These are phyloP conservation scores for Nephrotoma flavescens DNA, from an alignment of 2,888 invertebrate species.

Conservation along the genomic window DNA sequence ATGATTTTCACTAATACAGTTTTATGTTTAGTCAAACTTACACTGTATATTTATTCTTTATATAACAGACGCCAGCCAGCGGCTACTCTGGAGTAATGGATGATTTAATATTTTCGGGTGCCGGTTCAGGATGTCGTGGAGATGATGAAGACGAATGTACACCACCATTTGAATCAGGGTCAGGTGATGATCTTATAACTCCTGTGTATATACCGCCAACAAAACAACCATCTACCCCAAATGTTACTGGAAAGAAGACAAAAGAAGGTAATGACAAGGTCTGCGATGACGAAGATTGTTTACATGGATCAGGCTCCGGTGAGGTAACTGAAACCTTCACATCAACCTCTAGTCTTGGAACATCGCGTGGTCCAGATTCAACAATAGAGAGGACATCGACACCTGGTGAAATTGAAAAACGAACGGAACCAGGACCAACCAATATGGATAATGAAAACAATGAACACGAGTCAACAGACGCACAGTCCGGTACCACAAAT, in stretches of 20 bases:
- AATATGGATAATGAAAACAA: not conserved
- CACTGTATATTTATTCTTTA: not conserved
- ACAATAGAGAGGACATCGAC: not conserved
- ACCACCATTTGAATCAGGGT: slow-evolving; percentile 66
- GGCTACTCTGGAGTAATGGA: slow-evolving; percentile 65
- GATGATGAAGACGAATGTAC: slow-evolving; percentile 89
- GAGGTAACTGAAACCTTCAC: slow-evolving; percentile 49
- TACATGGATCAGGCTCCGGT: slow-evolving; percentile 65
- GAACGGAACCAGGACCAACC: not conserved
- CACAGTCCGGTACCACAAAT: slow-evolving; percentile 22
- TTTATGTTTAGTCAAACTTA: not conserved
- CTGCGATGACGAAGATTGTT: slow-evolving; percentile 78
- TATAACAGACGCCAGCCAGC: slow-evolving; percentile 64
- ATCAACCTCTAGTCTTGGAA: slow-evolving; percentile 28
- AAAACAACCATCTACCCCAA: slow-evolving; percentile 45
- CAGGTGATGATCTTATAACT: slow-evolving; percentile 84
- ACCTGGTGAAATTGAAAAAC: slow-evolving; percentile 5
- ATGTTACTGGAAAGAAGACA: slow-evolving; percentile 20
- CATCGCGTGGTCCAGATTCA: slow-evolving; percentile 36
- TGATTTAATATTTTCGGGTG: slow-evolving; percentile 83
- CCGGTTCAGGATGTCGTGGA: slow-evolving; percentile 78
- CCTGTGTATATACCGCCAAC: slow-evolving; percentile 81
- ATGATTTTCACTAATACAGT: too few relatives aligned
- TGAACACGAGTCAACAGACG: slow-evolving; percentile 26
- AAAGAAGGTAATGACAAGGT: slow-evolving; percentile 32